These are phyloP conservation scores for Brachymystax lenok DNA, from an alignment of 2,797 vertebrate genomes.

Conservation along the genomic window DNA sequence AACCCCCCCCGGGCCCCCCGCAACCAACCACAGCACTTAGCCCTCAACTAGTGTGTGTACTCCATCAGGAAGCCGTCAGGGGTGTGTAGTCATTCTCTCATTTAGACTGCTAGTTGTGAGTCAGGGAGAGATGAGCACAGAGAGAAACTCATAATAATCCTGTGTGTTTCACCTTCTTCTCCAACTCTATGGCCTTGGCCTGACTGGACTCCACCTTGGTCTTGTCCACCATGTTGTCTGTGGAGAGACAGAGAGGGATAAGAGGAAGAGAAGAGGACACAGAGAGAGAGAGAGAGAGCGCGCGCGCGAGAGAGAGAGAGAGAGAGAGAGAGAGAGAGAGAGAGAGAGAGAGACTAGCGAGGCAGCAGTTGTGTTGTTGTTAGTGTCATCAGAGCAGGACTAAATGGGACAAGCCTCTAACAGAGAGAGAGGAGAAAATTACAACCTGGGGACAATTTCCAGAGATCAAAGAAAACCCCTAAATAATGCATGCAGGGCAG, in stretches of 20 bases:
- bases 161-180: conserved; percentile 78
- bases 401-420: too few relatives aligned
- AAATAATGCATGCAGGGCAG: conserved; percentile 79
- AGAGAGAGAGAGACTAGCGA: too few relatives aligned
- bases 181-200: conserved; percentile 82
- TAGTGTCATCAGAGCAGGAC: too few relatives aligned
- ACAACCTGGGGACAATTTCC: conserved; percentile 65
- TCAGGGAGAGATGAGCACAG: conserved; percentile 36
- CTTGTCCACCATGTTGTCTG: conserved; percentile 89
- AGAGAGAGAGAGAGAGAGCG: too few relatives aligned
- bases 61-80: conserved; percentile 23
- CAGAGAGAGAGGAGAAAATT: not conserved
- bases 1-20: conserved; percentile 27
- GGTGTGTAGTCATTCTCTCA: conserved; percentile 46
- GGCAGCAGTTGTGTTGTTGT: too few relatives aligned
- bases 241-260: conserved; percentile 27
- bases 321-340: too few relatives aligned
- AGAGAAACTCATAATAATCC: conserved; percentile 57
- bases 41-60: conserved; percentile 29
- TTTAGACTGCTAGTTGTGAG: conserved; percentile 41
- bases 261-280: not conserved
- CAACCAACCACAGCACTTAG: conserved; percentile 66
- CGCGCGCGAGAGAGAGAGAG: too few relatives aligned
- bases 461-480: conserved; percentile 80
- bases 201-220: conserved; percentile 86